Evolutionary conservation across 1,140 invertebrate species (phyloP), one percentile per base, ranked within the genome.

Genomic region (Drosophila melanogaster): DNA sequence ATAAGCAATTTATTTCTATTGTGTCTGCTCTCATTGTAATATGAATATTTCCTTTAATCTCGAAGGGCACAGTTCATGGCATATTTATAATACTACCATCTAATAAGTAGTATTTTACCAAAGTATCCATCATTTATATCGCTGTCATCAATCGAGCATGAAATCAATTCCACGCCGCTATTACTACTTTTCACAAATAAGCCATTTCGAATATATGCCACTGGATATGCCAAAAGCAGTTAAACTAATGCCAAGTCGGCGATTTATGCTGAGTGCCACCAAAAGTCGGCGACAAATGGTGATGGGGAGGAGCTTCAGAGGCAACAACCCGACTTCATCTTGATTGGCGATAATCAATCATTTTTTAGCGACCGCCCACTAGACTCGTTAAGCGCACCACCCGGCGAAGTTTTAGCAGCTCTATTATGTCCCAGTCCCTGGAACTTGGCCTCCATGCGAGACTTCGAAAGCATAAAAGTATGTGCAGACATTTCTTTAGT

Each of bases 331-430:
- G 64, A 64, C 50, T 56, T 69, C 41, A 65, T 77, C 74, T 58
- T 64, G 73, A 81, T 83, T 60, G 35, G 35, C 49, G 59, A 78
- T 75, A 83, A 89, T 87, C 79, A 76, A 89, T 87, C 84, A 89
- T 87, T 72, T 86, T 79, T 58, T 50, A 67, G 54, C 75, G 59
- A 37, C 33, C 44, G 35, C 43, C 41, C 37, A 22, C 57, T 26
- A 58, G 81, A 72, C 64, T 76, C 77, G 66, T 77, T 79, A 80
- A 73, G 59, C 66, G 73, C 80, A 51, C 72, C 53, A 33, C 77
- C 73, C 77, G 49, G 62, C 77, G 65, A 61, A 62, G 55, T 89
- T 79, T 79, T 67, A 51, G 79, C 84, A 83, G 67, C 83, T 89
- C 79, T 89, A 87, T 89, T 79, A 79, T 83, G 79, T 11, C 53